A percentile compares a stretch with the other conserved stretches of the same genome.
Conservation (phyloP, 2,797 vertebrate species). For the Semotilus atromaculatus region DNA sequence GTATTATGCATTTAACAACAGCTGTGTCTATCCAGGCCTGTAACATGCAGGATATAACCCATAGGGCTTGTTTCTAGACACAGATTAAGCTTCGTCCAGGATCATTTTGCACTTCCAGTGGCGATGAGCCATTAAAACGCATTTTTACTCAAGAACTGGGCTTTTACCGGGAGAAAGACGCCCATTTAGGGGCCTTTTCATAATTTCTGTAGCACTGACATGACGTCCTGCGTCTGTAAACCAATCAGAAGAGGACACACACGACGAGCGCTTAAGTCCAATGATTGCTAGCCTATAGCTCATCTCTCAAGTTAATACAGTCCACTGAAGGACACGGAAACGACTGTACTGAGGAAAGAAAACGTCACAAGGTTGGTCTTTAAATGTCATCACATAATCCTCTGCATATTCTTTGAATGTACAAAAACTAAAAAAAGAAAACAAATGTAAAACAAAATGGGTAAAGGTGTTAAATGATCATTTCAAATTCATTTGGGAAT, state of each 20-base stretch:
- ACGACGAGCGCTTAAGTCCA: conserved; percentile 24
- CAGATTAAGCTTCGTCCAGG: not conserved
- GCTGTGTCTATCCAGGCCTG: conserved; percentile 31
- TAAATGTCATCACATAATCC: conserved; percentile 31
- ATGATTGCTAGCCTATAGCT: conserved; percentile 17
- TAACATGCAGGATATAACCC: conserved; percentile 51
- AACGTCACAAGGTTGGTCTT: conserved; percentile 16
- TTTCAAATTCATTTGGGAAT: conserved; percentile 48
- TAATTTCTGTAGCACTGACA: conserved; percentile 15
- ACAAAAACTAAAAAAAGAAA: conserved; percentile 6
- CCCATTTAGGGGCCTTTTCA: conserved; percentile 11
- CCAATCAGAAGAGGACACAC: conserved; percentile 25
- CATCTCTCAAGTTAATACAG: conserved; percentile 32
- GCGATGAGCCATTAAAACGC: not conserved
- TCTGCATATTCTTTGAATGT: conserved; percentile 43
- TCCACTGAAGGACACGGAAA: conserved; percentile 1
- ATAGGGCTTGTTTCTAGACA: conserved; percentile 32
- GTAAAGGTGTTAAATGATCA: conserved; percentile 51
- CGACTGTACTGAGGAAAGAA: not conserved
- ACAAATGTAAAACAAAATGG: conserved; percentile 36
- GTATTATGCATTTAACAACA: conserved; percentile 36
- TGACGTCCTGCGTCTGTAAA: conserved; percentile 42
- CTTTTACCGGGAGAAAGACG: conserved; percentile 10
- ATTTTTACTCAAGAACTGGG: not conserved
- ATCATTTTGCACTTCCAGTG: conserved; percentile 3